phyloP scores from a whole-genome alignment of 2,113 vertebrate species.

The Pungitius pungitius region DNA sequence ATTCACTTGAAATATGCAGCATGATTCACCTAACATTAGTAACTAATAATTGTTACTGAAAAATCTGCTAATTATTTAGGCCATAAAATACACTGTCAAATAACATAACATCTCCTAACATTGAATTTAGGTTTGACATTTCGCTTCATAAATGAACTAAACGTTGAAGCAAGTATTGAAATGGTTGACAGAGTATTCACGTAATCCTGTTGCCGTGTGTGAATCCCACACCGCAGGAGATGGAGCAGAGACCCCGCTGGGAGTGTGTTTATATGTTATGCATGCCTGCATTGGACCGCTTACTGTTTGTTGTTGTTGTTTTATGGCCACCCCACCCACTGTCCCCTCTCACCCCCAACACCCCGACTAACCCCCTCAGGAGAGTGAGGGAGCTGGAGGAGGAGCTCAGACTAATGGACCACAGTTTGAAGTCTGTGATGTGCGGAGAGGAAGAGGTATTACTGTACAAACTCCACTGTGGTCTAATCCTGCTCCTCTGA shows the following conservation, averaged over 20 bases:
- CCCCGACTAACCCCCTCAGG: slow-evolving; percentile 83
- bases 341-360: slow-evolving; percentile 23
- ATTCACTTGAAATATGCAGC: not conserved
- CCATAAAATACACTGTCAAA: not conserved
- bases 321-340: slow-evolving; percentile 34
- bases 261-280: slow-evolving; percentile 63
- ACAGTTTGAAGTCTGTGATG: slow-evolving; percentile 95
- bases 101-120: not conserved
- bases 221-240: not conserved
- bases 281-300: slow-evolving; percentile 67
- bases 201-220: not conserved
- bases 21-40: slow-evolving; percentile 11
- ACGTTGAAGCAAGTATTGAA: not conserved
- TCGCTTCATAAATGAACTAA: slow-evolving; percentile 2
- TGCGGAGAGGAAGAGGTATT: slow-evolving; percentile 98
- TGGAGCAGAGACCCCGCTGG: slow-evolving; percentile 32
- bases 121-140: not conserved
- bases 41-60: slow-evolving; percentile 4
- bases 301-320: slow-evolving; percentile 40
- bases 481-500: slow-evolving; percentile 28
- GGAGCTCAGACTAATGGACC: slow-evolving; percentile 95
- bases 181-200: not conserved
- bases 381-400: slow-evolving; percentile 92
- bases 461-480: slow-evolving; percentile 27
- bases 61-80: not conserved